These are phyloP conservation scores for Tanytarsus gracilentus DNA, from an alignment of 2,888 invertebrate genomes.

Conservation along the genomic window DNA sequence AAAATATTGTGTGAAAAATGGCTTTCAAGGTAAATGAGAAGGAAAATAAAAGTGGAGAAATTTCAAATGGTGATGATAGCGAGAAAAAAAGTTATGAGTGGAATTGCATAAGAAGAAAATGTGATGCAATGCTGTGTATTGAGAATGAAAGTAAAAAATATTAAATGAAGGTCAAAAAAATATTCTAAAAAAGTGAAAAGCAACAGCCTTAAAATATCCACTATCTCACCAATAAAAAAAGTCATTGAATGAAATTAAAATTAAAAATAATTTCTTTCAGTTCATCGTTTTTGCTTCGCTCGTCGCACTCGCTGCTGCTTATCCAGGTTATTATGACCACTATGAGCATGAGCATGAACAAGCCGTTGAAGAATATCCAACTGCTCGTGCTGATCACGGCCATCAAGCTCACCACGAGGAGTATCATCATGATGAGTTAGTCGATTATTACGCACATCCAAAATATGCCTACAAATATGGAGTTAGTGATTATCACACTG, in stretches of 20 bases:
- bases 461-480: conserved; percentile 50
- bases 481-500: conserved; percentile 48
- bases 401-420: conserved; percentile 33
- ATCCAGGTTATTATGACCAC: conserved; percentile 37
- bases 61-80: not conserved
- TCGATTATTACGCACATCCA: conserved; percentile 59
- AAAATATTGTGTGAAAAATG: conserved; percentile 32
- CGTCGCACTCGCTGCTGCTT: conserved; percentile 40
- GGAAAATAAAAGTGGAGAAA: too few relatives aligned
- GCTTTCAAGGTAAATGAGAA: conserved; percentile 36
- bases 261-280: conserved; percentile 33
- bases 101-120: not conserved
- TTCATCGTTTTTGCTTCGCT: conserved; percentile 42
- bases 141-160: not conserved
- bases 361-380: conserved; percentile 31
- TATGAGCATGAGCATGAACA: conserved; percentile 36
- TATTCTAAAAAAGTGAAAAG: not conserved
- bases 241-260: not conserved
- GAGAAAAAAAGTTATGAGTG: not conserved
- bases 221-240: not conserved
- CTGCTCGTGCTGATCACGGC: conserved; percentile 36
- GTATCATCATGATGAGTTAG: conserved; percentile 46
- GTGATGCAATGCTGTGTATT: not conserved
- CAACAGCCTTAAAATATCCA: not conserved
- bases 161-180: not conserved